Evolutionary conservation across 2,113 vertebrate genomes (phyloP), one percentile per base, ranked within the genome.

Genomic region (Lynx canadensis): DNA sequence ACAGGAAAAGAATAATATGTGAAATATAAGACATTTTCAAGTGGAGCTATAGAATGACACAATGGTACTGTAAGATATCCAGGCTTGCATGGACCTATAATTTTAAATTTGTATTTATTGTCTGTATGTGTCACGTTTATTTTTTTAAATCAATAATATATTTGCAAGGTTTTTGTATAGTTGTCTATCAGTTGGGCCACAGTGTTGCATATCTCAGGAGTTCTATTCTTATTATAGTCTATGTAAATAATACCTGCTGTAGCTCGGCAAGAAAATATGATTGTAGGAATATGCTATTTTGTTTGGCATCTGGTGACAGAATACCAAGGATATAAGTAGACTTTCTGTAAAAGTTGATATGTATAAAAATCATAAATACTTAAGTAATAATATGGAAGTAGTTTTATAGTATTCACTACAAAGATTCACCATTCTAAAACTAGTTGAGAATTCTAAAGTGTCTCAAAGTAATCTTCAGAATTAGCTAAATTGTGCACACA

Each of bases 21-120:
- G 83, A 94, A 95, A 98, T 76, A 79, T 92, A 71, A 96, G 7
- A 95, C 95, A 87, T 90, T 85, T 94, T n/a, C 21, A 27, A 89
- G 16, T 55, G 97, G 74, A 97, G 69, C n/a, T 85, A 19, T 41
- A 89, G 66, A 94, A 38, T 69, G 95, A 96, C 33, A 31, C 8
- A 50, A 15, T 10, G 29, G 10, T 33, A 4, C 66, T 71, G 4
- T 84, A 84, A 83, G 29, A 33, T 65, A 69, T 25, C 1, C 14
- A 68, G 73, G 31, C 29, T 73, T 31, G 3, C 27, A 1, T 95
- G 1, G 16, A 45, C 23, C 15, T 87, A 5, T 60, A 41, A 41
- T 88, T 90, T 90, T 25, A 71, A 91, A 69, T 82, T 74, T 89
- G 15, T 69, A 4, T 48, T 38, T 96, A 13, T 88, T 16, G 83